Conservation (phyloP, 2,113 vertebrate genomes). For the Poeciliopsis turrubarensis region DNA sequence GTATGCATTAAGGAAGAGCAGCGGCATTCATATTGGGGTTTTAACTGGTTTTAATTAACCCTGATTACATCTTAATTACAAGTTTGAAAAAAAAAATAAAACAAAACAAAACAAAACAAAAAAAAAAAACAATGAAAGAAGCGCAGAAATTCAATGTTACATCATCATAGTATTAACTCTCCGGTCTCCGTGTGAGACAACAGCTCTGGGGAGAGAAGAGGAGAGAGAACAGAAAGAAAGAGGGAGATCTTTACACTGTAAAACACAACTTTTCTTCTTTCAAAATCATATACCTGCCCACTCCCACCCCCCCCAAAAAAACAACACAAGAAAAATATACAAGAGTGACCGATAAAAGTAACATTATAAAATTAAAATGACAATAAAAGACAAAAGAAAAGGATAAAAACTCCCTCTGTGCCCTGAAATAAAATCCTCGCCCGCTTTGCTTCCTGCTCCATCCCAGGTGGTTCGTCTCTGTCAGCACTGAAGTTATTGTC, state of each 20-base stretch:
- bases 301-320: conserved; percentile 1
- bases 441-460: conserved; percentile 29
- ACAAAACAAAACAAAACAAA: conserved; percentile 39
- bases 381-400: conserved; percentile 72
- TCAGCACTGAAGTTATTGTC: conserved; percentile 72
- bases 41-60: conserved; percentile 85
- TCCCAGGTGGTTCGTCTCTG: conserved; percentile 55
- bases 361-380: conserved; percentile 81
- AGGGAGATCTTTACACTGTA: conserved; percentile 73
- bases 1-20: conserved; percentile 15
- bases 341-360: conserved; percentile 67
- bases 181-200: conserved; percentile 72
- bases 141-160: conserved; percentile 79
- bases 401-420: conserved; percentile 52
- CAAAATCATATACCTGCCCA: conserved; percentile 63
- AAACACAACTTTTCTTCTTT: conserved; percentile 77
- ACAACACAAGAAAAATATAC: conserved; percentile 68
- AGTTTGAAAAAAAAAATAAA: conserved; percentile 71
- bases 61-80: conserved; percentile 86
- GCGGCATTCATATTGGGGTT: conserved; percentile 60
- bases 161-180: conserved; percentile 82
- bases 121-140: conserved; percentile 72
- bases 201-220: conserved; percentile 52
- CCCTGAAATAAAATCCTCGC: conserved; percentile 44
- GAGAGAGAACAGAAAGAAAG: conserved; percentile 53